Base-by-base conservation (phyloP, 2,797 vertebrate genomes). In the Phoebastria nigripes region DNA sequence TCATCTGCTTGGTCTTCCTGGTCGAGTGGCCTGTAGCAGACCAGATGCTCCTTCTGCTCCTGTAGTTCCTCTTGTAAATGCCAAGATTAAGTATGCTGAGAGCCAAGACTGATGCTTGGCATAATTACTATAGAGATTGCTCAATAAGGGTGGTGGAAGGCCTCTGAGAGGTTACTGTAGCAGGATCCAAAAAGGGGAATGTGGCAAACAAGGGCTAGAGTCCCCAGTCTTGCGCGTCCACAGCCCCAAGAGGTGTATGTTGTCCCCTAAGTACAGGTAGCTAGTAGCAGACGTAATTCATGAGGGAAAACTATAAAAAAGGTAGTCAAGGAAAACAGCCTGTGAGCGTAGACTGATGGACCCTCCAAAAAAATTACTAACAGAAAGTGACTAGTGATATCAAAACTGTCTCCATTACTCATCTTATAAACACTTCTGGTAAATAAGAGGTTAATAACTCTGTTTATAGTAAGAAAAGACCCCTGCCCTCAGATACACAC, bases 401-500 rank as follows among this genome's bases (percentile, higher is more conserved):
- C 51, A 65, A 66, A 65, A 42, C n/a, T 49, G 62, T 65, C n/a
- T 93, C 44, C 2, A 7, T 46, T 82, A 70, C 59, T 62, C 22
- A 54, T 19, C 62, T 91, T 79, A 91, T 77, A 90, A 93, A 90
- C 42, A 76, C 73, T 95, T 94, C 91, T 91, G 96, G 97, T 97
- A 95, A 98, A 96, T 95, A 98, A 96, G 90, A 98, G 98, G 98
- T 98, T 98, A 98, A 98, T 97, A 96, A 97, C 89, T 92, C 51
- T 97, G 95, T 97, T 97, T 97, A 93, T 91, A 62, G 95, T 94
- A 96, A 95, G 92, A 83, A 91, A 93, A 95, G 93, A 93, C 93
- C 96, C 95, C 93, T 97, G 95, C 95, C 94, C 95, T 92, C 89
- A 90, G 96, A 97, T 93, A 98, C 97, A 98, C 97, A 97, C 97